A percentile compares a stretch with the other conserved stretches of the same genome.
phyloP scores from a whole-genome alignment of 1,140 invertebrate species.

The Euwallacea similis region DNA sequence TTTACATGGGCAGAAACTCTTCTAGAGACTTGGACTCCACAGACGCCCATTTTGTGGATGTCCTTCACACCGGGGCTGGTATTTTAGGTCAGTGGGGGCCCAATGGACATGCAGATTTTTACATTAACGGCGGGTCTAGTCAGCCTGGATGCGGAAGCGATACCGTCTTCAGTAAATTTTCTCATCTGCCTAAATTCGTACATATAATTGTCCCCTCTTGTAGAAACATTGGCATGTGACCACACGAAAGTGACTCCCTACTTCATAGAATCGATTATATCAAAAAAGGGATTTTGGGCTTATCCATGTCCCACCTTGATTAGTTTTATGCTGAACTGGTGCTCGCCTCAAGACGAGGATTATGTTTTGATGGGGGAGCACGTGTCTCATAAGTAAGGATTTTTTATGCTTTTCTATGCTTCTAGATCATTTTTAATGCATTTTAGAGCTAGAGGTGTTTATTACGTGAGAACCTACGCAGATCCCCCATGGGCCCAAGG shows the following conservation, averaged over 20 bases:
- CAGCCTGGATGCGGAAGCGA: slow-evolving; percentile 83
- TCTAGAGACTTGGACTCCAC: slow-evolving; percentile 80
- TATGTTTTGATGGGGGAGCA: slow-evolving; percentile 84
- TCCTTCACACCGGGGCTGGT: slow-evolving; percentile 85
- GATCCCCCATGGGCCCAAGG: slow-evolving; percentile 79
- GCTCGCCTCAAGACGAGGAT: slow-evolving; percentile 72
- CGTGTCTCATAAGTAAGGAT: slow-evolving; percentile 51
- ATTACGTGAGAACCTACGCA: slow-evolving; percentile 84
- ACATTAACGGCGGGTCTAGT: slow-evolving; percentile 85
- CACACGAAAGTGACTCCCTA: slow-evolving; percentile 87
- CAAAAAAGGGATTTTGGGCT: slow-evolving; percentile 76
- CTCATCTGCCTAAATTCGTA: slow-evolving; percentile 13
- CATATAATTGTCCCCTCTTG: slow-evolving; percentile 34
- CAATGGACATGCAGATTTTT: slow-evolving; percentile 86
- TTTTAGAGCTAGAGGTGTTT: slow-evolving; percentile 75
- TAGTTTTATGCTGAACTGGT: slow-evolving; percentile 79
- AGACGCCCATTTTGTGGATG: slow-evolving; percentile 86
- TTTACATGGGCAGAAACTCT: slow-evolving; percentile 77
- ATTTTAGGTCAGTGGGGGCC: slow-evolving; percentile 83
- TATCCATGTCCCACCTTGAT: slow-evolving; percentile 78
- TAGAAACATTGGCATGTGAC: slow-evolving; percentile 83
- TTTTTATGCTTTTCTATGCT: background rate
- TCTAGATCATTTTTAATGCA: background rate
- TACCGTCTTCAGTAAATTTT: slow-evolving; percentile 74
- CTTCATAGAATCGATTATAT: slow-evolving; percentile 83